A percentile compares a stretch with the other conserved stretches of the same genome.
Evolutionary conservation across 2,113 vertebrate genomes (phyloP).

Genomic region (Ptilorrhoa leucosticta): DNA sequence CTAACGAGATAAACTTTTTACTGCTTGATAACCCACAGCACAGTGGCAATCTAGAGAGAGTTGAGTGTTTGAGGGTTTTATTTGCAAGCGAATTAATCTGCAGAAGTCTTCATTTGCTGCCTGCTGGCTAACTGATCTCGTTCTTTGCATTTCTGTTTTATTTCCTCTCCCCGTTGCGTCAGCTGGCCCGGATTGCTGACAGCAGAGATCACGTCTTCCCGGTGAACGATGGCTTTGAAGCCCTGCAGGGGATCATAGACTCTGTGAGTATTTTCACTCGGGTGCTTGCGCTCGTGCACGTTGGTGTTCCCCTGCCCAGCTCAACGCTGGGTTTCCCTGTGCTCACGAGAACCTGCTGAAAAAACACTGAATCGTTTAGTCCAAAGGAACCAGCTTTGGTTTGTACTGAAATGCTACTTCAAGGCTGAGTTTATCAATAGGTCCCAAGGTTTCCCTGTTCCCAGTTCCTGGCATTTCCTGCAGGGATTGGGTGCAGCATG

Average conservation of each 20-base stretch:
- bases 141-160: background rate
- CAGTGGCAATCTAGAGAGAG: background rate
- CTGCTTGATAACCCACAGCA: background rate
- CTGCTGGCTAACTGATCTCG: background rate
- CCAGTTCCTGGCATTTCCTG: background rate
- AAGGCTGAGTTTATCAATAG: background rate
- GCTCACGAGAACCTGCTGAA: background rate
- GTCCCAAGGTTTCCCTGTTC: background rate
- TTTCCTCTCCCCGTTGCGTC: background rate
- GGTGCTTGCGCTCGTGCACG: background rate
- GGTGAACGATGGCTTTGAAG: conserved; percentile 95
- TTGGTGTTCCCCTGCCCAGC: background rate
- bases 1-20: background rate
- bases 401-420: background rate
- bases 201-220: conserved; percentile 97
- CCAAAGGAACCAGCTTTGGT: background rate
- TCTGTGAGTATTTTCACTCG: conserved; percentile 79
- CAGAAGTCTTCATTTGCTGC: background rate
- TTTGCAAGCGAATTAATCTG: background rate
- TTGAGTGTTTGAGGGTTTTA: background rate
- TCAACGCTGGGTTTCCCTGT: background rate
- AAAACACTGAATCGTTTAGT: background rate
- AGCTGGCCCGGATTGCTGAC: conserved; percentile 98
- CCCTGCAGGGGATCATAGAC: conserved; percentile 93
- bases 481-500: accelerated